These are phyloP conservation scores for Parnassius mnemosyne DNA, from an alignment of 2,888 invertebrate genomes.

Conservation along the genomic window DNA sequence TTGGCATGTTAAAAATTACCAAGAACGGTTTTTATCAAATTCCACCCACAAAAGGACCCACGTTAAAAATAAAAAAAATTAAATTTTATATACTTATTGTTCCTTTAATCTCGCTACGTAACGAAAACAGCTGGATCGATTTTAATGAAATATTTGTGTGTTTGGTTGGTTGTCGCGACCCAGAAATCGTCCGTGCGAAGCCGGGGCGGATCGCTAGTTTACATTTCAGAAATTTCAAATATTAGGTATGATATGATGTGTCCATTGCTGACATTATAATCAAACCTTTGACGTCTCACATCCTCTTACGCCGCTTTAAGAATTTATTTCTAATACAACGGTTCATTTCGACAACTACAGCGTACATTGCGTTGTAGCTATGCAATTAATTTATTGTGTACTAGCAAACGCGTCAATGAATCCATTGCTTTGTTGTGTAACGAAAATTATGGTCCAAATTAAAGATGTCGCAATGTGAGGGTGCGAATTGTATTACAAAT, in stretches of 20 bases:
- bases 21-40: too few relatives aligned
- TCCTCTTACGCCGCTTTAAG: conserved; percentile 40
- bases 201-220: too few relatives aligned
- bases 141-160: too few relatives aligned
- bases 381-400: background rate
- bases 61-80: too few relatives aligned
- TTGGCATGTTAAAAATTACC: too few relatives aligned
- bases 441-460: conserved; percentile 28
- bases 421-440: background rate
- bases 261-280: conserved; percentile 39
- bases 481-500: conserved; percentile 66
- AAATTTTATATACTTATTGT: too few relatives aligned
- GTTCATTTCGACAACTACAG: background rate
- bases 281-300: conserved; percentile 9
- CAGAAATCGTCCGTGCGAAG: too few relatives aligned
- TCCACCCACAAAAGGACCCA: too few relatives aligned
- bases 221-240: too few relatives aligned
- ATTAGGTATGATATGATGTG: conserved; percentile 7
- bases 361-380: conserved; percentile 28
- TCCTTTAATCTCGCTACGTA: too few relatives aligned
- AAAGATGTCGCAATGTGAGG: conserved; percentile 57
- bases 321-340: background rate
- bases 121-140: too few relatives aligned
- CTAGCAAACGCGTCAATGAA: conserved; percentile 34
- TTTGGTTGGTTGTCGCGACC: too few relatives aligned